Base-by-base conservation (phyloP, 2,113 vertebrate genomes). In the Phoenicopterus ruber region DNA sequence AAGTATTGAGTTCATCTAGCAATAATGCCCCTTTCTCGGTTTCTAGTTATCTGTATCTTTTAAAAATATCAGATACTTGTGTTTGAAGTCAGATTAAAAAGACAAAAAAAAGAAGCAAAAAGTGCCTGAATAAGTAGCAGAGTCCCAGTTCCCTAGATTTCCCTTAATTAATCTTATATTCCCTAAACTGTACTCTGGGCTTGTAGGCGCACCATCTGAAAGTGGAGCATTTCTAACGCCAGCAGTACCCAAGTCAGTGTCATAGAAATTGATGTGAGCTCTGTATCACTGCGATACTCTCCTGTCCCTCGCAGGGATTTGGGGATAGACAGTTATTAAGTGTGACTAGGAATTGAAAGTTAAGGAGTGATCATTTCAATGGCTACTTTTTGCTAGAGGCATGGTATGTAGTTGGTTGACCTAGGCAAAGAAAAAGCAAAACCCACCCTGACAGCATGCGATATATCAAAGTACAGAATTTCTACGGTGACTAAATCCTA, bases 261-360 rank as follows among this genome's bases (percentile, higher is more conserved):
- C 86, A 93, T 7, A 80, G 90, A 94, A 96, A 88, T 9, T 84
- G 82, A 91, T 93, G 52, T 81, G 88, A 96, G 58, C 89, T 87
- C 82, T 85, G n/a, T 80, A 93, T 93, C 59, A 49, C 61, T 86
- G 49, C 54, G 82, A 87, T 95, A 91, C 83, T 83, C 36, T 83
- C 67, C 55, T 96, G 94, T 97, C 94, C 93, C 94, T 95, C 1
- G 34, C 80, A 95, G 95, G 94, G 82, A 50, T 90, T 80, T 92
- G 52, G 67, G 88, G 82, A 74, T 80, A 96, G 91, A 97, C 84
- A 61, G 63, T 96, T 97, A 97, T 97, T 96, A 92, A 97, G 81
- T 88, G 86, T 97, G 97, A 96, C 95, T 95, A 79, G 96, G 93
- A 95, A 85, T 2, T 95, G 93, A 96, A 96, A 96, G 93, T 95